These are phyloP conservation scores for Lasioglossum morio DNA, from an alignment of 2,888 invertebrate species.

Conservation along the genomic window DNA sequence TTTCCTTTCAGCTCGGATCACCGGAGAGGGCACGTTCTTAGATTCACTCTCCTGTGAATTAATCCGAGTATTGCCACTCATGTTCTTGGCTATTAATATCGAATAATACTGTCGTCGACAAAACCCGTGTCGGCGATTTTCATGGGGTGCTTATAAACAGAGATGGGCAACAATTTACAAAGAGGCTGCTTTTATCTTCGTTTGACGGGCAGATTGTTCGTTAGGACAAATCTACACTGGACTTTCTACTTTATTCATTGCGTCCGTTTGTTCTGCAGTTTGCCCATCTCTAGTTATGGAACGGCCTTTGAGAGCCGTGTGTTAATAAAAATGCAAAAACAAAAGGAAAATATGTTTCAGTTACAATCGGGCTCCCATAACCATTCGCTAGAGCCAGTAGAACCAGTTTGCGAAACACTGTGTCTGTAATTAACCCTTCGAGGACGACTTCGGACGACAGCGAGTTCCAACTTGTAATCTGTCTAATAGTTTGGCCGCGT, in stretches of 20 bases:
- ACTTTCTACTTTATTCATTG: background rate
- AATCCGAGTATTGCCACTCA: no score
- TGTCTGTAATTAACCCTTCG: background rate
- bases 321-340: background rate
- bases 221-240: background rate
- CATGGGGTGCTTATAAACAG: background rate
- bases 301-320: background rate
- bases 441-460: background rate
- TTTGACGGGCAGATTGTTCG: background rate
- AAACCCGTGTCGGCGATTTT: no score
- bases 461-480: no score
- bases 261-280: background rate
- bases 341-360: no score
- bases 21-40: no score
- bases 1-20: no score
- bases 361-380: background rate
- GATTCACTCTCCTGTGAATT: no score
- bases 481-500: background rate
- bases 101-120: no score
- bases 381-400: background rate
- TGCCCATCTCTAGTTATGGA: background rate
- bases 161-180: conserved; percentile 2
- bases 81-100: no score
- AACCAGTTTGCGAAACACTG: background rate
- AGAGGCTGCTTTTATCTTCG: background rate